Percentiles rank a stretch among this genome's conserved stretches.
These are phyloP conservation scores for Pangasius larnaudii DNA, from an alignment of 2,797 vertebrate genomes.

Conservation along the genomic window DNA sequence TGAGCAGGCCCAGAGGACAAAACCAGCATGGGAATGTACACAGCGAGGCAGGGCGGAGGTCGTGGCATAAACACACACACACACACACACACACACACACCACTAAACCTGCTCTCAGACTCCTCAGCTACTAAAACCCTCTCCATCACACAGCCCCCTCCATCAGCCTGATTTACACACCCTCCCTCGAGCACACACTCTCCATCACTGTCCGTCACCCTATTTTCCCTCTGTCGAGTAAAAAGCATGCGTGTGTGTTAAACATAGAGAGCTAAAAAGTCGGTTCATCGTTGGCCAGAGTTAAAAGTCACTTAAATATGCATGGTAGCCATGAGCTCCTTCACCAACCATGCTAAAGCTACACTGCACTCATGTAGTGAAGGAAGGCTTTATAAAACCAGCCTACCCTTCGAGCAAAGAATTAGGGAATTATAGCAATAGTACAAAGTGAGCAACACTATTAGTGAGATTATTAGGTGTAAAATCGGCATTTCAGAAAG, in stretches of 20 bases:
- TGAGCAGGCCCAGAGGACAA: constrained; percentile 53
- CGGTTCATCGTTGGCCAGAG: neutral
- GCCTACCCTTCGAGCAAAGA: neutral
- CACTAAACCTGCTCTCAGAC: constrained; percentile 25
- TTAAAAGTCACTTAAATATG: constrained; percentile 2
- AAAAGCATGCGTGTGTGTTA: neutral
- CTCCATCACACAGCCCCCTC: constrained; percentile 45
- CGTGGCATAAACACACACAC: constrained; percentile 33
- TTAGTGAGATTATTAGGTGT: neutral
- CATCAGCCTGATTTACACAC: constrained; percentile 41
- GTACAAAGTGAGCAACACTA: neutral
- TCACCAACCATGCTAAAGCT: neutral
- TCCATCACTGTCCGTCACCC: constrained; percentile 13
- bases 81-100: constrained; percentile 24
- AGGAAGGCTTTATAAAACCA: neutral
- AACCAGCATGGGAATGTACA: constrained; percentile 62
- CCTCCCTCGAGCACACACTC: constrained; percentile 13
- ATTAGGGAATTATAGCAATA: neutral
- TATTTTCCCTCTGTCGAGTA: neutral
- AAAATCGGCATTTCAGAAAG: neutral
- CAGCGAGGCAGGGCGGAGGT: constrained; percentile 35
- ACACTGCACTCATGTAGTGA: neutral
- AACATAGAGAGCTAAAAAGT: neutral
- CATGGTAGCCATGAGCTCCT: neutral
- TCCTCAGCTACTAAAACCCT: constrained; percentile 50